Base-by-base conservation (phyloP, 2,113 vertebrate genomes). In the Rhinopomastus cyanomelas region DNA sequence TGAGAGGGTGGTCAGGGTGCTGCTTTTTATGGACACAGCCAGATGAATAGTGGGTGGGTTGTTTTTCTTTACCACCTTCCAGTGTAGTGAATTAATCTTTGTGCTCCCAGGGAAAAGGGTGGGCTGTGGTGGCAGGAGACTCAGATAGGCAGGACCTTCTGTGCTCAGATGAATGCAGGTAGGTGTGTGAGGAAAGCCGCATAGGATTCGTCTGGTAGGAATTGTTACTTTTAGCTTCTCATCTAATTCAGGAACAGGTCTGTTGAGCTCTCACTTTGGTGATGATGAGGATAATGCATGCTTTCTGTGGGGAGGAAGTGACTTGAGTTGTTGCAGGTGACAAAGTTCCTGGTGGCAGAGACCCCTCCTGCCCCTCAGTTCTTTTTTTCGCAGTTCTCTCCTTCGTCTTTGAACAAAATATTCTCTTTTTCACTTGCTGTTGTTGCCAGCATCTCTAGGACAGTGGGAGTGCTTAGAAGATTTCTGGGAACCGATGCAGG, bases 31-130 rank as follows among this genome's bases (percentile, higher is more conserved):
- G 76, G 91, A 14, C 78, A 51, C 79, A 84, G 57, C 75, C 42
- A 79, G 61, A 90, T 95, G 86, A 93, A 78, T n/a, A 51, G 83
- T 85, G 81, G 89, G 69, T 84, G 69, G 82, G 8, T 14, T 17
- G 52, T 49, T 37, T 57, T 36, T 72, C 26, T 12, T 67, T 20
- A 20, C 11, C 9, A 64, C 25, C 30, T 80, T 74, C 59, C 55
- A 85, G 81, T 51, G 57, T 1, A 69, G 44, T 95, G 81, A 93
- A 83, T 93, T 95, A 60, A 16, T 79, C 95, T 91, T 91, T 92
- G 69, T 95, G 77, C 66, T 95, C 80, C 29, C 56, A 29, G 42
- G 72, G 57, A 87, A 95, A 87, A 56, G 86, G 74, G 56, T 42
- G 52, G 62, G 82, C 82, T 96, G 55, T 21, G 29, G 34, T n/a